Percentiles rank a stretch among this genome's conserved stretches.
Conservation (phyloP, 2,888 invertebrate species). For the Apamea monoglypha region DNA sequence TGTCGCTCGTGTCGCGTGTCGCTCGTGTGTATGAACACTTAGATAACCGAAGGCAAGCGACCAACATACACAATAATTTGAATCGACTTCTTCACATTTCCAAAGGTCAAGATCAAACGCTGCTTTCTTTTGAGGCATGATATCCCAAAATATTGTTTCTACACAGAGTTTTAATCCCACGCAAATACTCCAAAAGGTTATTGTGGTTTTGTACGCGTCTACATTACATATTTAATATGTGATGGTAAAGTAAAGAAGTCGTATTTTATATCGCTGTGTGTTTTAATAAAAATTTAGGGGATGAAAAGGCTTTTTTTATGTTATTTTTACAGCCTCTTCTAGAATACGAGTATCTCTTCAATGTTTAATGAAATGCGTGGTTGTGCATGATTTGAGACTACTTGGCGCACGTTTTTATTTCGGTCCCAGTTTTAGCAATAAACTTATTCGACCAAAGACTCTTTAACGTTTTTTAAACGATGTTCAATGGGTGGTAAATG, state of each 20-base stretch:
- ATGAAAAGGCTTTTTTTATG: slow-evolving; percentile 44
- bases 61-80: neutral
- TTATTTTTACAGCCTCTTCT: slow-evolving; percentile 34
- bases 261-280: slow-evolving; percentile 43
- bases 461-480: slow-evolving; percentile 1
- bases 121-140: neutral
- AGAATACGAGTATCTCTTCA: slow-evolving; percentile 39
- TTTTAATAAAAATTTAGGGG: slow-evolving; percentile 48
- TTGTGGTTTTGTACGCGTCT: slow-evolving; percentile 16
- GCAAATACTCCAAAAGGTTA: slow-evolving; percentile 36
- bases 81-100: neutral
- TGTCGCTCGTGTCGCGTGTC: no score
- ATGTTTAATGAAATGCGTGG: slow-evolving; percentile 50
- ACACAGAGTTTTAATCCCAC: slow-evolving; percentile 1
- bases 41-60: neutral
- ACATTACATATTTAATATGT: slow-evolving; percentile 42
- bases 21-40: neutral
- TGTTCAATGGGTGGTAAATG: neutral
- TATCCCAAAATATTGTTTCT: slow-evolving; percentile 33
- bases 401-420: slow-evolving; percentile 31
- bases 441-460: neutral
- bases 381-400: slow-evolving; percentile 44
- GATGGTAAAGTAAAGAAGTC: slow-evolving; percentile 39
- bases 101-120: neutral
- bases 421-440: neutral